Conservation (phyloP, 2,113 vertebrate species). For the Syngnathus scovelli region DNA sequence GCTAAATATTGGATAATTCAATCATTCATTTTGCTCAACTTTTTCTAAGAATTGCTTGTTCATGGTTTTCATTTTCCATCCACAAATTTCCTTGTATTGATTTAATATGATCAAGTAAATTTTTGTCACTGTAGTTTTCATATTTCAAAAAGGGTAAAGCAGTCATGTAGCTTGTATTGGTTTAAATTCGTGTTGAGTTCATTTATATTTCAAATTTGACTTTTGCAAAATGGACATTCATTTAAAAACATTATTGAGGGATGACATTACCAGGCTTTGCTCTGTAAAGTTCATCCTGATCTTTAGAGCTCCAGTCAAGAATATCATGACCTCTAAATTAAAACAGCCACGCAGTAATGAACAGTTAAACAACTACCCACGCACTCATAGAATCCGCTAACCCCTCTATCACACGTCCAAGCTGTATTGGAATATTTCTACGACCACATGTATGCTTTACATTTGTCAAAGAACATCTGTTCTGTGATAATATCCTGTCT, state of each 20-base stretch:
- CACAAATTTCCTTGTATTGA: neutral
- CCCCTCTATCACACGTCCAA: constrained; percentile 10
- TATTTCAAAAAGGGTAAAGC: no score
- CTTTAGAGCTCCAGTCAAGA: constrained; percentile 10
- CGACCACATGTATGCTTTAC: constrained; percentile 44
- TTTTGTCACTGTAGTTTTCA: no score
- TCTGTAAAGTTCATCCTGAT: neutral
- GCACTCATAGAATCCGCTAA: constrained; percentile 16
- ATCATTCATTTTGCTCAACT: neutral
- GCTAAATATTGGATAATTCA: neutral
- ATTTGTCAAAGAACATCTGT: constrained; percentile 40
- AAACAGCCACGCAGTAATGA: constrained; percentile 22
- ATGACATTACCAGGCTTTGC: neutral
- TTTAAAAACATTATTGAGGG: neutral
- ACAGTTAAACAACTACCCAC: constrained; percentile 20
- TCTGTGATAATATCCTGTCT: constrained; percentile 45
- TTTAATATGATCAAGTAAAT: no score
- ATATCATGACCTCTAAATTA: constrained; percentile 21
- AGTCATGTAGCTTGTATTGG: no score
- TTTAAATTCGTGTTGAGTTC: neutral
- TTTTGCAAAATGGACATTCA: neutral
- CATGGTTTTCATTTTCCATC: neutral
- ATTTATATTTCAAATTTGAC: neutral
- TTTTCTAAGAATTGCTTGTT: neutral
- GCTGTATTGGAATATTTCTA: neutral